phyloP scores from a whole-genome alignment of 2,797 vertebrate genomes.

The Knipowitschia caucasica region DNA sequence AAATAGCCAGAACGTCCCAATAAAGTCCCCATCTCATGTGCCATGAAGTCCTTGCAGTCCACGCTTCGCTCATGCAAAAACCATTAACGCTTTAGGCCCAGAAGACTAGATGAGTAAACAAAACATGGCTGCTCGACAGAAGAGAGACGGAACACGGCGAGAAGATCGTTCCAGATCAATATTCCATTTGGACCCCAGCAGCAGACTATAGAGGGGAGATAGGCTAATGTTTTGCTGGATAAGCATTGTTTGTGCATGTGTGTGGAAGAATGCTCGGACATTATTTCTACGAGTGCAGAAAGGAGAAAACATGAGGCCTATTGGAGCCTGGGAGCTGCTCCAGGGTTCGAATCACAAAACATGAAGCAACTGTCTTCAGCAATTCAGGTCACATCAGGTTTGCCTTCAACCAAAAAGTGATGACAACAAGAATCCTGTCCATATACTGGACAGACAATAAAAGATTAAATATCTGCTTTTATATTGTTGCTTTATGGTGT shows the following conservation, averaged over 20 bases:
- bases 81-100: constrained; percentile 51
- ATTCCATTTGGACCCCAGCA: constrained; percentile 66
- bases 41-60: constrained; percentile 31
- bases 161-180: constrained; percentile 67
- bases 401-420: constrained; percentile 44
- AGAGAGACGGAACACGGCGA: constrained; percentile 64
- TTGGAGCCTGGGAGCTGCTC: constrained; percentile 65
- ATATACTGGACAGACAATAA: neutral
- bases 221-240: constrained; percentile 67
- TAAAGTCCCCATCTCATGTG: constrained; percentile 31
- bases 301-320: constrained; percentile 49
- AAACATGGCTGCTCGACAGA: constrained; percentile 52
- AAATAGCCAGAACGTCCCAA: constrained; percentile 21
- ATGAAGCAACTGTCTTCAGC: constrained; percentile 62
- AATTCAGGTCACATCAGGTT: constrained; percentile 64
- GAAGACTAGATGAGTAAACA: constrained; percentile 32
- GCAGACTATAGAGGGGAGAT: constrained; percentile 55
- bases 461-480: neutral
- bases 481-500: neutral
- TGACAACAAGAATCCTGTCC: constrained; percentile 37
- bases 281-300: constrained; percentile 52
- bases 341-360: constrained; percentile 56
- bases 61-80: constrained; percentile 59
- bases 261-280: constrained; percentile 32
- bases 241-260: constrained; percentile 47